These are phyloP conservation scores for Bellardia bayeri DNA, from an alignment of 2,888 invertebrate genomes.

Conservation along the genomic window DNA sequence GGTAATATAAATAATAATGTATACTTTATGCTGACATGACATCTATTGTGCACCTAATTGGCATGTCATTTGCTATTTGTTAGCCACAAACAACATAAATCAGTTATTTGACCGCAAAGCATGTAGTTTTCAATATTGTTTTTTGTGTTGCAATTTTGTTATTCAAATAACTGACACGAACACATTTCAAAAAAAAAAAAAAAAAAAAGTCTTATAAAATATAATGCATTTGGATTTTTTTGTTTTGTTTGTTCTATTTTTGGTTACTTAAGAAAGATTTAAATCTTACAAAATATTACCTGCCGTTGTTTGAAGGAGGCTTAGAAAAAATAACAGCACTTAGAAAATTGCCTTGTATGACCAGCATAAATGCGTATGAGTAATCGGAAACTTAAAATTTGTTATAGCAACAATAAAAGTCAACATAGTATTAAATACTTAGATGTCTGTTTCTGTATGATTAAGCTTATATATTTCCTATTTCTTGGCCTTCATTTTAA, in stretches of 20 bases:
- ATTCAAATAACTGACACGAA: slow-evolving; percentile 55
- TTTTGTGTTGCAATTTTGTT: slow-evolving; percentile 31
- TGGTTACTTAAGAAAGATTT: slow-evolving; percentile 45
- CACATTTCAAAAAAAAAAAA: neutral
- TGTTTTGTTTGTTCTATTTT: slow-evolving; percentile 8
- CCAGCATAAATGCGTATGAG: slow-evolving; percentile 16
- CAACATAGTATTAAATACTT: neutral
- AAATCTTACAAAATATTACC: slow-evolving; percentile 58
- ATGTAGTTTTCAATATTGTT: slow-evolving; percentile 54
- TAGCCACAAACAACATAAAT: slow-evolving; percentile 69
- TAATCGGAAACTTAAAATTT: slow-evolving; percentile 1
- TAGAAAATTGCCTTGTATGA: neutral
- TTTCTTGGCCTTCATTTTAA: slow-evolving; percentile 28
- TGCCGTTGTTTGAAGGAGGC: neutral
- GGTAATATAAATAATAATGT: slow-evolving; percentile 64
- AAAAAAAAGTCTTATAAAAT: neutral
- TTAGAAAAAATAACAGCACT: neutral
- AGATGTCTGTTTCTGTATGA: neutral
- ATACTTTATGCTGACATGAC: slow-evolving; percentile 71
- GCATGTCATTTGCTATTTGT: slow-evolving; percentile 72
- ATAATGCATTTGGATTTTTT: neutral
- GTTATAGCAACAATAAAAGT: neutral
- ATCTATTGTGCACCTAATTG: slow-evolving; percentile 74
- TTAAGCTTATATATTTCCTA: slow-evolving; percentile 31
- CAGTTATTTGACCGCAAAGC: slow-evolving; percentile 68